Conservation (phyloP, 2,888 invertebrate species). For the Heliconius charithonia region DNA sequence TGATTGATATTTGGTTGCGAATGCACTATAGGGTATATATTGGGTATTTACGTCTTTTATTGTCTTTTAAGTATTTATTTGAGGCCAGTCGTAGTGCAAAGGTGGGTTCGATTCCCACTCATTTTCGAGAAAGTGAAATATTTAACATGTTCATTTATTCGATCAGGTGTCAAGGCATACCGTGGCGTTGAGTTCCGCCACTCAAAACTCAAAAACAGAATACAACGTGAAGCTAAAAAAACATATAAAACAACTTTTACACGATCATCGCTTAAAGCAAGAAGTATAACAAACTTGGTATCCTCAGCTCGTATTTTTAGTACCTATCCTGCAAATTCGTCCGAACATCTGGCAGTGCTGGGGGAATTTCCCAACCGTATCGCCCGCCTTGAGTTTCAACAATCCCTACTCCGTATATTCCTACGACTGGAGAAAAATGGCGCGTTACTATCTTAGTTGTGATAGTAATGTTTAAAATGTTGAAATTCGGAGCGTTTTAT, state of each 20-base stretch:
- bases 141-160: too few relatives aligned
- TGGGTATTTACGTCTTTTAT: too few relatives aligned
- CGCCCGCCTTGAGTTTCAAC: slow-evolving; percentile 25
- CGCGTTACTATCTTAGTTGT: slow-evolving; percentile 18
- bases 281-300: slow-evolving; percentile 21
- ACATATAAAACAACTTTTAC: slow-evolving; percentile 3
- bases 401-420: slow-evolving; percentile 35
- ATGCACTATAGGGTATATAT: background rate
- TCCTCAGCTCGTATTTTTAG: slow-evolving; percentile 26
- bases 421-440: slow-evolving; percentile 27
- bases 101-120: too few relatives aligned
- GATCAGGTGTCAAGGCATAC: too few relatives aligned
- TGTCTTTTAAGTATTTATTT: too few relatives aligned
- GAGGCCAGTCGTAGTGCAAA: too few relatives aligned
- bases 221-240: background rate
- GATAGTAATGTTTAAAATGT: slow-evolving; percentile 26
- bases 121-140: too few relatives aligned
- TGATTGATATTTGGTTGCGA: slow-evolving; percentile 33
- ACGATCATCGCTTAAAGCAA: slow-evolving; percentile 18
- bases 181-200: background rate
- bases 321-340: slow-evolving; percentile 25
- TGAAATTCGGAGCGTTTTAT: background rate
- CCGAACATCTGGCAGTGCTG: slow-evolving; percentile 34
- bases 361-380: slow-evolving; percentile 28
- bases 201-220: background rate